These are phyloP conservation scores for Drosophila yooni DNA, from an alignment of 2,888 invertebrate species.

Conservation along the genomic window DNA sequence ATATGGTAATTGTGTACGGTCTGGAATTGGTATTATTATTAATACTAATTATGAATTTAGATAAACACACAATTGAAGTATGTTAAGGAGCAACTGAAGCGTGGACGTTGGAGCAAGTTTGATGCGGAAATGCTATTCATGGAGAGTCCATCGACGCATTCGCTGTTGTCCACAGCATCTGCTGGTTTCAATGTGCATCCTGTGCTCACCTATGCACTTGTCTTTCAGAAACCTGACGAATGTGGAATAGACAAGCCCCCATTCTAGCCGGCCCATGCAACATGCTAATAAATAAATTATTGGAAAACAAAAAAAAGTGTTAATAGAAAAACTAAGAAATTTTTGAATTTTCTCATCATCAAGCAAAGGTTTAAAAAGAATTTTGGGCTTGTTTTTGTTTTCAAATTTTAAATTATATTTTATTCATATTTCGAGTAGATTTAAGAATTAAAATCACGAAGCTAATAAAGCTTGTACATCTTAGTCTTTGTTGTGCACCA, in stretches of 20 bases:
- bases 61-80: slow-evolving; percentile 70
- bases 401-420: neutral
- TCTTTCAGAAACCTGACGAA: slow-evolving; percentile 68
- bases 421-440: neutral
- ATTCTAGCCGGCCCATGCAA: slow-evolving; percentile 9
- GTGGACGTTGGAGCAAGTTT: slow-evolving; percentile 67
- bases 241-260: slow-evolving; percentile 70
- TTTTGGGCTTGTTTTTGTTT: neutral
- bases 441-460: slow-evolving; percentile 1
- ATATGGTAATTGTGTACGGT: slow-evolving; percentile 48
- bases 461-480: slow-evolving; percentile 26
- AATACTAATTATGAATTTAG: slow-evolving; percentile 22
- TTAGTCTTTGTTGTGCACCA: neutral
- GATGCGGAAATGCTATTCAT: slow-evolving; percentile 70
- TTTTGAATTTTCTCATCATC: neutral
- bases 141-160: slow-evolving; percentile 67
- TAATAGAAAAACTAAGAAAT: neutral
- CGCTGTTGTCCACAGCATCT: slow-evolving; percentile 65
- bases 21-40: neutral
- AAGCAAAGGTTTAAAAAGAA: neutral
- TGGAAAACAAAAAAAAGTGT: neutral
- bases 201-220: slow-evolving; percentile 65
- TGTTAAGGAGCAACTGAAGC: slow-evolving; percentile 63
- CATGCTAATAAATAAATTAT: neutral
- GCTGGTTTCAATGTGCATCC: slow-evolving; percentile 57